These are phyloP conservation scores for Chromoteleia sp. DNA, from an alignment of 2,888 invertebrate genomes.

Conservation along the genomic window DNA sequence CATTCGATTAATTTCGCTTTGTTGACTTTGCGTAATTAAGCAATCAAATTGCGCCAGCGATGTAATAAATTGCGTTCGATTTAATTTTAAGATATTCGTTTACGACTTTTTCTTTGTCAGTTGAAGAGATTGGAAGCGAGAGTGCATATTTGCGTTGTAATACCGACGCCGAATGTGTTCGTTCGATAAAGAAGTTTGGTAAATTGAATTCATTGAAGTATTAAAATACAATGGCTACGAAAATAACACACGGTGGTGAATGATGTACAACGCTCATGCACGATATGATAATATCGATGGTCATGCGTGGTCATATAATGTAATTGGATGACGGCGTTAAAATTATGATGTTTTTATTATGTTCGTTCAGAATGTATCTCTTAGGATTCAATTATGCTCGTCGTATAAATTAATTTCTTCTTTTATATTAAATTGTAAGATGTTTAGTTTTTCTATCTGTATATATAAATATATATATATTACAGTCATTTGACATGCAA, in stretches of 20 bases:
- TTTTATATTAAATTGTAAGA: not conserved
- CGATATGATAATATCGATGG: conserved; percentile 64
- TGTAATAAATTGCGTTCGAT: conserved; percentile 52
- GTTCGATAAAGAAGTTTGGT: conserved; percentile 12
- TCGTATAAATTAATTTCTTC: not conserved
- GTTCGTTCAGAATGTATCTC: conserved; percentile 4
- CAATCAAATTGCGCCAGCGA: conserved; percentile 31
- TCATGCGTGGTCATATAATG: conserved; percentile 59
- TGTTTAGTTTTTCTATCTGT: not conserved
- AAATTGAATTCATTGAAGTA: conserved; percentile 33
- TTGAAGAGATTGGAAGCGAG: conserved; percentile 17
- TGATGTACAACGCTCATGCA: conserved; percentile 54
- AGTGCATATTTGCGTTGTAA: not conserved
- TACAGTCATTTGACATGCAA: no score
- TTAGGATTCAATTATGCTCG: conserved; percentile 20
- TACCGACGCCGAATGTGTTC: conserved; percentile 5
- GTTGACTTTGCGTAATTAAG: conserved; percentile 57
- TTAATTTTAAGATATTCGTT: conserved; percentile 20
- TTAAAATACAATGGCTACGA: conserved; percentile 43
- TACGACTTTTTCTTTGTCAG: not conserved
- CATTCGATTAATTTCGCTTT: conserved; percentile 65
- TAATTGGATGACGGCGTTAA: conserved; percentile 34
- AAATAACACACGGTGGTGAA: conserved; percentile 31
- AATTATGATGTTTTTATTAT: conserved; percentile 22
- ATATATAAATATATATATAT: no score